phyloP scores from a whole-genome alignment of 2,113 vertebrate species.

The Dasyornis broadbenti region DNA sequence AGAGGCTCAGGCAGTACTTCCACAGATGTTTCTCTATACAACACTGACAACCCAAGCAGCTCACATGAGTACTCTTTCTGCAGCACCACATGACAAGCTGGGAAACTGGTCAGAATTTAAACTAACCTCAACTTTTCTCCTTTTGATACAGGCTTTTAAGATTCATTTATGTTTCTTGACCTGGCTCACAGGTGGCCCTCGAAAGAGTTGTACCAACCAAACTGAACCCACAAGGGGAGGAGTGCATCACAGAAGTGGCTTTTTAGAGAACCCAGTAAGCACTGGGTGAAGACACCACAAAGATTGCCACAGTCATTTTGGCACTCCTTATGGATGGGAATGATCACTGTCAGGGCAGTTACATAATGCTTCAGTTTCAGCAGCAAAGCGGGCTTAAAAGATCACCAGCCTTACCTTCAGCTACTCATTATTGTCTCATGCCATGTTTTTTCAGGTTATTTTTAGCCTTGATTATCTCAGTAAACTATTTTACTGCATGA shows the following conservation, averaged over 20 bases:
- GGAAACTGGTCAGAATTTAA: not conserved
- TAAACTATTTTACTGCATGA: not conserved
- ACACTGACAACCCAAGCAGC: not conserved
- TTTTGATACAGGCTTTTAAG: not conserved
- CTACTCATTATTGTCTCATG: not conserved
- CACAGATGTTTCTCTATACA: not conserved
- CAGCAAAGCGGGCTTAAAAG: not conserved
- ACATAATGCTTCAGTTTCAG: not conserved
- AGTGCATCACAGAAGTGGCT: not conserved
- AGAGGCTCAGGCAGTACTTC: not conserved
- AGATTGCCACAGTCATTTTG: not conserved
- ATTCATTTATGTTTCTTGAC: not conserved
- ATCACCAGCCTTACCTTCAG: not conserved
- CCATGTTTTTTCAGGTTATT: not conserved
- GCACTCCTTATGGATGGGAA: not conserved
- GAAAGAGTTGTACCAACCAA: not conserved
- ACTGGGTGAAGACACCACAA: not conserved
- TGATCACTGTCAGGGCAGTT: not conserved
- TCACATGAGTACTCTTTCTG: not conserved
- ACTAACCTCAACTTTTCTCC: not conserved
- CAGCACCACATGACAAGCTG: not conserved
- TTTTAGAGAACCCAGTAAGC: not conserved
- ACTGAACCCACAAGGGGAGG: not conserved
- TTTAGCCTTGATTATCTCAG: constrained; percentile 1
- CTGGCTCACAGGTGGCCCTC: not conserved